Evolutionary conservation across 2,797 vertebrate genomes (phyloP).

Genomic region (Myiothlypis chrysogaster): DNA sequence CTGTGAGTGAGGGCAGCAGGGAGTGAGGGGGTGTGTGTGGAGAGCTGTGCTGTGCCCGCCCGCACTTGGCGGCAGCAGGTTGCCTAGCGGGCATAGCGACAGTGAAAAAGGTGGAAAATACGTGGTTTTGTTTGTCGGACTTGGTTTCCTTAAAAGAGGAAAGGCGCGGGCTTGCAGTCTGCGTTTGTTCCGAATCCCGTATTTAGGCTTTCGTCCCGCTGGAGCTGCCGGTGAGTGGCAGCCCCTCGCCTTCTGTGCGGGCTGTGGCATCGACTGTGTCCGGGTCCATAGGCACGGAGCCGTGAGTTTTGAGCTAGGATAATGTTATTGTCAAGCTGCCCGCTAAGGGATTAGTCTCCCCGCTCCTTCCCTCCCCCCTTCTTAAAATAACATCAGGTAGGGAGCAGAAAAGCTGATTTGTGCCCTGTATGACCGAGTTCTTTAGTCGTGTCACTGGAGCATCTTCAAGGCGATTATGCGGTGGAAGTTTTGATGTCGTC

Average conservation of each 20-base stretch:
- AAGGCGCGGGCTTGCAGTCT: background rate
- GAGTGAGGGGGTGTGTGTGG: background rate
- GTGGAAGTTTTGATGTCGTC: background rate
- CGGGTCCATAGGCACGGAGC: rapidly evolving
- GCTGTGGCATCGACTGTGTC: background rate
- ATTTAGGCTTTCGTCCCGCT: background rate
- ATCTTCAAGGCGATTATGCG: background rate
- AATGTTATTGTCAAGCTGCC: background rate
- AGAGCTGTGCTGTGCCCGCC: background rate
- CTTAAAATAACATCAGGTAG: conserved; percentile 36
- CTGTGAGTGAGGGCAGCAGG: background rate
- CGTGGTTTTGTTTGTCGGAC: background rate
- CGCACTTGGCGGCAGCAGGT: background rate
- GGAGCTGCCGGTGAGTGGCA: background rate
- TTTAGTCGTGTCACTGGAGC: conserved; percentile 11
- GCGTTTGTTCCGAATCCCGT: background rate
- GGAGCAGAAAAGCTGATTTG: conserved; percentile 55
- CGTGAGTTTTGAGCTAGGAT: background rate
- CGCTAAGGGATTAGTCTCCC: background rate
- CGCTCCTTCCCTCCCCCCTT: background rate
- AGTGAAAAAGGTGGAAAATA: background rate
- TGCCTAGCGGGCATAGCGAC: background rate
- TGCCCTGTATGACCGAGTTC: conserved; percentile 1
- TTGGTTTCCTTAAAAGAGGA: background rate
- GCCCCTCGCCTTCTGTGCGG: background rate